Conservation (phyloP, 2,888 invertebrate species). For the Dendrolimus houi region DNA sequence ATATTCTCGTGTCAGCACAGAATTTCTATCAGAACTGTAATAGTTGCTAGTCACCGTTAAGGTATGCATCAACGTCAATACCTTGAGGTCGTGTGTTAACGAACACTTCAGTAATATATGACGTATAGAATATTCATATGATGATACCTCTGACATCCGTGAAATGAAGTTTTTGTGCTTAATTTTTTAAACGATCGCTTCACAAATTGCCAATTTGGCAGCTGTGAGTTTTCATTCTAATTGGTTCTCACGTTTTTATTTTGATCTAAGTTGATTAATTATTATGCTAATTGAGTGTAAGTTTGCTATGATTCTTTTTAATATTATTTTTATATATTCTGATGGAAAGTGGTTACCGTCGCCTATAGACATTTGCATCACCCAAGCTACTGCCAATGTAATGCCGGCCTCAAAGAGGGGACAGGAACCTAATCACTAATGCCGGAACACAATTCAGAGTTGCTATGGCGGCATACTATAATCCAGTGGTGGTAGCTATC, state of each 20-base stretch:
- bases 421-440: no score
- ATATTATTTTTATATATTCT: neutral
- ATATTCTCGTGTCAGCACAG: neutral
- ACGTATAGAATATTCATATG: constrained; percentile 31
- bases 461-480: no score
- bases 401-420: no score
- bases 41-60: constrained; percentile 25
- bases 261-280: constrained; percentile 1
- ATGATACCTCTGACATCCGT: constrained; percentile 30
- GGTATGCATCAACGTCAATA: constrained; percentile 43
- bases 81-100: constrained; percentile 38
- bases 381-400: no score
- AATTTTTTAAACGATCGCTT: constrained; percentile 9
- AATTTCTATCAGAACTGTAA: constrained; percentile 19
- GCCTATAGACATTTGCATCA: no score
- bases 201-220: constrained; percentile 1
- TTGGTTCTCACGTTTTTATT: constrained; percentile 10
- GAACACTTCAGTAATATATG: constrained; percentile 26
- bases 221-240: neutral
- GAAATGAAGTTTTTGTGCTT: constrained; percentile 28
- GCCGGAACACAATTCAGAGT: no score
- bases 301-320: neutral
- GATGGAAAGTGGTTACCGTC: neutral
- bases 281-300: neutral
- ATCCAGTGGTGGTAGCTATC: no score